Conservation (phyloP, 2,888 invertebrate genomes). For the Papilio elwesi region DNA sequence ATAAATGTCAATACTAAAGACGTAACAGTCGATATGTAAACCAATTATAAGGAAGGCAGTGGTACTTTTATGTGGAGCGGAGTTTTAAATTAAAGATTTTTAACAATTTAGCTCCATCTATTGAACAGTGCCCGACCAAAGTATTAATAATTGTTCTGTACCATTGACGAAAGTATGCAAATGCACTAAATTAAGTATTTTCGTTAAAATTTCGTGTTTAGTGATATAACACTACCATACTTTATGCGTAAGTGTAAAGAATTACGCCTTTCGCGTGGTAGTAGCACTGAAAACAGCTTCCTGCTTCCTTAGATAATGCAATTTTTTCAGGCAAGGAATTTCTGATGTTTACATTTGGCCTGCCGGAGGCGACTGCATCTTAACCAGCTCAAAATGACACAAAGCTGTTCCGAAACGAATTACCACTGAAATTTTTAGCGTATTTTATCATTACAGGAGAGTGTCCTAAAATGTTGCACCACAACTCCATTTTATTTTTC, state of each 20-base stretch:
- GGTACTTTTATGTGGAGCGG: background rate
- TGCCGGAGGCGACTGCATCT: too few relatives aligned
- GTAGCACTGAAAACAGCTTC: background rate
- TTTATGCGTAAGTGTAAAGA: constrained; percentile 9
- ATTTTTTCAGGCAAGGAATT: background rate
- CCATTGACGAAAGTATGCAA: too few relatives aligned
- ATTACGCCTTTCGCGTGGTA: constrained; percentile 1
- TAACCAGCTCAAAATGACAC: too few relatives aligned
- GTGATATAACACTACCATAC: background rate
- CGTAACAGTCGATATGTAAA: constrained; percentile 47
- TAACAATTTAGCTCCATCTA: background rate
- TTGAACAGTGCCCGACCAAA: background rate
- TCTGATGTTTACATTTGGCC: too few relatives aligned
- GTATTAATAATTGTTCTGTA: background rate
- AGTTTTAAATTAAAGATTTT: background rate
- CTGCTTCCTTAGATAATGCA: background rate
- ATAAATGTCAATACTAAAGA: constrained; percentile 51
- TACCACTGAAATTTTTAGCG: too few relatives aligned
- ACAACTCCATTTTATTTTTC: too few relatives aligned
- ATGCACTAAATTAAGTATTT: background rate
- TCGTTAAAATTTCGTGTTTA: background rate
- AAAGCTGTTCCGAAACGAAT: too few relatives aligned
- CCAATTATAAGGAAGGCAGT: background rate
- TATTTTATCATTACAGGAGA: too few relatives aligned
- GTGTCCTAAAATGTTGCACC: too few relatives aligned